These are phyloP conservation scores for Caenorhabditis drosophilae DNA, from an alignment of 2,888 invertebrate species.

Conservation along the genomic window DNA sequence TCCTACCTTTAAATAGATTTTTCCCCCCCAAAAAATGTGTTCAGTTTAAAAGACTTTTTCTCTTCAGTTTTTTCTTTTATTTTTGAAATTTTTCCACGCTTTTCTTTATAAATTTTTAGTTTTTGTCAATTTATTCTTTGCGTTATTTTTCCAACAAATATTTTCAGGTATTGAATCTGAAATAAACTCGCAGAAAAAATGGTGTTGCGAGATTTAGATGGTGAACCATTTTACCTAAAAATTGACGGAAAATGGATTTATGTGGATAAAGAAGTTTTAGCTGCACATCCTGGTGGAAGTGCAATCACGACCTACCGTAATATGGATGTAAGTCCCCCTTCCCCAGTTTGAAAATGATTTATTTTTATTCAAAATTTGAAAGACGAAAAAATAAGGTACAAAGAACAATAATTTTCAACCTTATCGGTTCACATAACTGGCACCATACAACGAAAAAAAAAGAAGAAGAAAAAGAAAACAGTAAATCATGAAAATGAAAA, in stretches of 20 bases:
- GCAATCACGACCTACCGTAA: constrained; percentile 65
- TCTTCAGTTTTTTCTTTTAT: no score
- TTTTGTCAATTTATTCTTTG: no score
- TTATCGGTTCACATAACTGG: not conserved
- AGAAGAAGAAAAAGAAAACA: not conserved
- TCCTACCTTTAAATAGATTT: no score
- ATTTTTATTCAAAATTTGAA: not conserved
- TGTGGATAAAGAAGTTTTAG: constrained; percentile 58
- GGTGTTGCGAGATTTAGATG: constrained; percentile 61
- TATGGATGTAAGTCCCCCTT: constrained; percentile 51
- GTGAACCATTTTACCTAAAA: constrained; percentile 61
- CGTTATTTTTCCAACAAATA: no score
- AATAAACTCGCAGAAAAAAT: no score
- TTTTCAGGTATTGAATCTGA: no score
- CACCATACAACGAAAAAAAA: not conserved
- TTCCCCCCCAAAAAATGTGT: no score
- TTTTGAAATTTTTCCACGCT: no score
- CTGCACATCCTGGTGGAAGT: constrained; percentile 60
- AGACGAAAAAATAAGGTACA: not conserved
- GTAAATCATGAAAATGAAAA: not conserved
- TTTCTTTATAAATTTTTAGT: no score
- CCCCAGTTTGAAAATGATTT: no score
- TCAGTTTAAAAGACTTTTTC: no score
- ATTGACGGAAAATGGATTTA: constrained; percentile 65
- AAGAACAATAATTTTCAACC: not conserved